Evolutionary conservation across 1,140 invertebrate genomes (phyloP).

Genomic region (Tetranychus cinnabarinus): DNA sequence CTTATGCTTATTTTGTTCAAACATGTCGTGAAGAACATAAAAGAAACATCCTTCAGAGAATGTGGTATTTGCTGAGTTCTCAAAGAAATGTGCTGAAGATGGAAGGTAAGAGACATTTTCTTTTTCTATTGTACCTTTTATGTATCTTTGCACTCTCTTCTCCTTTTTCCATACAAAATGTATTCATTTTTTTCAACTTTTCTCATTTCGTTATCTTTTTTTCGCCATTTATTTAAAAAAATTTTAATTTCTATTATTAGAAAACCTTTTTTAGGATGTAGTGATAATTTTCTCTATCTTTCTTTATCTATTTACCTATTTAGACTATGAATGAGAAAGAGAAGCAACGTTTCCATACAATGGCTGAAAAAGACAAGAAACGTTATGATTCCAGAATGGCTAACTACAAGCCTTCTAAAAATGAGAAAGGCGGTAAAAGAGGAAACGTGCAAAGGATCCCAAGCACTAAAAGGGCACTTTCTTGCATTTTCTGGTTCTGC

Average conservation of each 20-base stretch:
- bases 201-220: slow-evolving; percentile 13
- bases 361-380: slow-evolving; percentile 93
- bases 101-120: slow-evolving; percentile 56
- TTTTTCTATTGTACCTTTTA: too few relatives aligned
- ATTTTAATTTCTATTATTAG: too few relatives aligned
- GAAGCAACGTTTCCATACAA: slow-evolving; percentile 92
- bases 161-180: neutral
- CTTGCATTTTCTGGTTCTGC: slow-evolving; percentile 98
- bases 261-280: too few relatives aligned
- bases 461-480: slow-evolving; percentile 91
- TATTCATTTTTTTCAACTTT: neutral
- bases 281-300: too few relatives aligned
- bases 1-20: slow-evolving; percentile 98
- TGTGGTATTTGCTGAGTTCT: slow-evolving; percentile 97
- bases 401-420: slow-evolving; percentile 72
- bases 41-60: slow-evolving; percentile 96
- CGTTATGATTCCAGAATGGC: slow-evolving; percentile 90
- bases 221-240: slow-evolving; percentile 15
- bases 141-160: too few relatives aligned
- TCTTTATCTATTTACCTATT: neutral
- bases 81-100: slow-evolving; percentile 95
- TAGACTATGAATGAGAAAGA: slow-evolving; percentile 97
- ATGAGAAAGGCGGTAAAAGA: slow-evolving; percentile 62
- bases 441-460: slow-evolving; percentile 85
- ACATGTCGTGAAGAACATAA: slow-evolving; percentile 93